phyloP scores from a whole-genome alignment of 2,888 invertebrate genomes.

The Ichneumon xanthorius region DNA sequence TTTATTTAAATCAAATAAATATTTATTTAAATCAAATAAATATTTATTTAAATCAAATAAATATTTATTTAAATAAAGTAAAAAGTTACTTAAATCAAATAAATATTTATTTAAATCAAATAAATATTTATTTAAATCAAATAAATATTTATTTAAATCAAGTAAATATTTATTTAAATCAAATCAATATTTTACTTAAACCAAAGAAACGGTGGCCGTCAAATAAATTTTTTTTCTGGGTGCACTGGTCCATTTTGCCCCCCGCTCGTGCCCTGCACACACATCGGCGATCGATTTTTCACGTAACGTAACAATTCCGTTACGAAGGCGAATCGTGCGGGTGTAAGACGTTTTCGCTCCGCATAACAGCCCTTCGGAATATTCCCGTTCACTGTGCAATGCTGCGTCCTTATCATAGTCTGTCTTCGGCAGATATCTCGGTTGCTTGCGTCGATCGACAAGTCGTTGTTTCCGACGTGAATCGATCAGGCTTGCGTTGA shows the following conservation, averaged over 20 bases:
- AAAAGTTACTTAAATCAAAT: no score
- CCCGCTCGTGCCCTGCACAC: neutral
- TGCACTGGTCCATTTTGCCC: neutral
- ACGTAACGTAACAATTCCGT: neutral
- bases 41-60: no score
- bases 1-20: no score
- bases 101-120: no score
- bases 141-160: no score
- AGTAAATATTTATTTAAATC: no score
- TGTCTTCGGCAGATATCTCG: conserved; percentile 51
- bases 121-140: no score
- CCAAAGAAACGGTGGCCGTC: no score
- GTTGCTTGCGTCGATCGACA: conserved; percentile 33
- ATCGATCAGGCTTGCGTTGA: conserved; percentile 52
- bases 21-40: no score
- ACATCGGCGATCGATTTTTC: neutral
- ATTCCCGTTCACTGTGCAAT: neutral
- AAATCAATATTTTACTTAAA: no score
- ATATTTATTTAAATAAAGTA: no score
- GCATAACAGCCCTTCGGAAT: neutral
- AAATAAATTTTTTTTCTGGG: no score
- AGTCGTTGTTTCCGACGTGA: conserved; percentile 57
- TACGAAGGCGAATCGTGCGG: conserved; percentile 18
- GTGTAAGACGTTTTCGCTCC: conserved; percentile 17
- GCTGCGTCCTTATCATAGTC: conserved; percentile 13